Conservation (phyloP, 2,113 vertebrate genomes). For the Spilogale gracilis region DNA sequence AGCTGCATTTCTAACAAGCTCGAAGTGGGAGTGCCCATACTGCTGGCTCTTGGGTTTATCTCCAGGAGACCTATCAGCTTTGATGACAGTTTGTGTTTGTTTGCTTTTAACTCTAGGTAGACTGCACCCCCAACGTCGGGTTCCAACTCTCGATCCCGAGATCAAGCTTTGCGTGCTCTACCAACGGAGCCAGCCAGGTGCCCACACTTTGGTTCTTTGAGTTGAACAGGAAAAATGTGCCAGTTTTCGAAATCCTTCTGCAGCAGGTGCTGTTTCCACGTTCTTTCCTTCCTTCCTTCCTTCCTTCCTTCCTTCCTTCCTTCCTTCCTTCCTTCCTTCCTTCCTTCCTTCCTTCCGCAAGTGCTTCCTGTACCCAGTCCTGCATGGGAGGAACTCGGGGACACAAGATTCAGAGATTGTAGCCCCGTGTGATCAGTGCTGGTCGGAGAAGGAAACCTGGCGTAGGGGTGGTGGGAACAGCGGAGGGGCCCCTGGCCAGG, state of each 20-base stretch:
- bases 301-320: neutral
- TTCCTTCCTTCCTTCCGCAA: neutral
- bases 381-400: neutral
- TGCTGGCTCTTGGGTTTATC: neutral
- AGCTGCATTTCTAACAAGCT: neutral
- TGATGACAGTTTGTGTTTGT: neutral
- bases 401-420: neutral
- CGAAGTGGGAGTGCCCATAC: accelerated
- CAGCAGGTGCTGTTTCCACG: neutral
- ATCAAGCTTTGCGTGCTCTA: neutral
- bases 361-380: neutral
- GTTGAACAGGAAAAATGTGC: neutral
- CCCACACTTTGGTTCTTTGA: neutral
- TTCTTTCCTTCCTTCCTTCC: neutral
- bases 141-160: neutral
- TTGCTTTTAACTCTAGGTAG: neutral
- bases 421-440: accelerated
- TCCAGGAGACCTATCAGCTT: neutral
- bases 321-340: neutral
- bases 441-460: neutral
- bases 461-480: accelerated
- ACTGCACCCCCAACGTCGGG: neutral
- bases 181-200: neutral
- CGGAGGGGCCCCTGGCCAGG: neutral
- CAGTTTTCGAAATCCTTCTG: neutral